Percentiles rank a stretch among this genome's conserved stretches.
phyloP scores from a whole-genome alignment of 1,140 invertebrate genomes.

The Tachypleus tridentatus region DNA sequence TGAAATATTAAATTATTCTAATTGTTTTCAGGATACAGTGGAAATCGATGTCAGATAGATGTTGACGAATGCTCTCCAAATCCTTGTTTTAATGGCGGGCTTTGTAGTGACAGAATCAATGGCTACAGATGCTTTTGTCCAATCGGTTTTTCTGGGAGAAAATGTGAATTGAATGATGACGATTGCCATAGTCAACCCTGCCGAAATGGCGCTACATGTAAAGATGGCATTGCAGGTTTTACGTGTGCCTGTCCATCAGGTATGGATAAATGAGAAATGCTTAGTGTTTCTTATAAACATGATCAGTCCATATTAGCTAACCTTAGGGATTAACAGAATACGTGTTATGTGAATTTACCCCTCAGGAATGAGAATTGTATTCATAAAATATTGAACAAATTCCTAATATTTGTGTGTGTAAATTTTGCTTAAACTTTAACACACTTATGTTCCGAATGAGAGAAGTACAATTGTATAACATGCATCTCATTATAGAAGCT shows the following conservation, averaged over 20 bases:
- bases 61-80: conserved; percentile 27
- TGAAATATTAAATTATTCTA: too few species aligned
- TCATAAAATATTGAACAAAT: too few species aligned
- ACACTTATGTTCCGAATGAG: too few species aligned
- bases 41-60: conserved; percentile 66
- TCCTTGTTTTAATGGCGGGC: conserved; percentile 37
- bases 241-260: conserved; percentile 73
- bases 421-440: too few species aligned
- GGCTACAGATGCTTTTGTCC: conserved; percentile 59
- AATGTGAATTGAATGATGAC: conserved; percentile 34
- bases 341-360: too few species aligned
- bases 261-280: conserved; percentile 27
- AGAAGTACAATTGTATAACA: too few species aligned
- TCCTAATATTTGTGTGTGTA: too few species aligned
- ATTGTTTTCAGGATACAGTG: conserved; percentile 62
- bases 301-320: too few species aligned
- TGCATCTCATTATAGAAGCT: too few species aligned
- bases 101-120: conserved; percentile 53
- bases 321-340: too few species aligned
- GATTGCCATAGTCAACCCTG: conserved; percentile 34
- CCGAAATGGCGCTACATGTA: conserved; percentile 27
- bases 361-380: too few species aligned
- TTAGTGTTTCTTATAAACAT: too few species aligned
- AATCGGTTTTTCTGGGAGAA: conserved; percentile 48
- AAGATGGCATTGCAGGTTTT: conserved; percentile 45